phyloP scores from a whole-genome alignment of 1,140 invertebrate species.

The Solenopsis invicta region DNA sequence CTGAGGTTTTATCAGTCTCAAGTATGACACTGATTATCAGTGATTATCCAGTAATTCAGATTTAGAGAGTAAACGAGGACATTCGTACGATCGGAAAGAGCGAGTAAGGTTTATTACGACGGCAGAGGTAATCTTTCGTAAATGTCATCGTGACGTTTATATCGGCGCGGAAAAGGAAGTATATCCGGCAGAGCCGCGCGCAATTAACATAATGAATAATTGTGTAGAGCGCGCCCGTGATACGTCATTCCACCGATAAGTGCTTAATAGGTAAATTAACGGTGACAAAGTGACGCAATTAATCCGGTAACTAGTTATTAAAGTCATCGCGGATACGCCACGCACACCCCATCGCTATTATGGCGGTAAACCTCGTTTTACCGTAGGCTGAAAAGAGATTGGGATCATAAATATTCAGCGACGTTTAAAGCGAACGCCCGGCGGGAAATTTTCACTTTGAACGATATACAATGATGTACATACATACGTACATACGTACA shows the following conservation, averaged over 20 bases:
- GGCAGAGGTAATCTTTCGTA: too few relatives aligned
- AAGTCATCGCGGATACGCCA: conserved; percentile 46
- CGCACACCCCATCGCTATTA: conserved; percentile 41
- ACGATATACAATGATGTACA: conserved; percentile 20
- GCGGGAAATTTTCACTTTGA: conserved; percentile 57
- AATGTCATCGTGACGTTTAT: background rate
- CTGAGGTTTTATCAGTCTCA: too few relatives aligned
- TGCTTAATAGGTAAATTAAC: conserved; percentile 63
- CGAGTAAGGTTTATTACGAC: too few relatives aligned
- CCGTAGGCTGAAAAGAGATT: conserved; percentile 61
- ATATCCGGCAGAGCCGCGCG: conserved; percentile 20
- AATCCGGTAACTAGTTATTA: conserved; percentile 64
- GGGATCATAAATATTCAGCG: conserved; percentile 63
- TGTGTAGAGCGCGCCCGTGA: background rate
- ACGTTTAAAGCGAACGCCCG: conserved; percentile 55
- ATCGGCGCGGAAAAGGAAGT: background rate
- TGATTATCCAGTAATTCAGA: too few relatives aligned
- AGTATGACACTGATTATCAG: too few relatives aligned
- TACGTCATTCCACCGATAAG: conserved; percentile 49
- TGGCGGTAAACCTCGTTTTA: conserved; percentile 58
- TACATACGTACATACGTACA: background rate
- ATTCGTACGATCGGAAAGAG: too few relatives aligned
- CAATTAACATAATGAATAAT: conserved; percentile 63
- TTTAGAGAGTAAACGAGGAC: too few relatives aligned
- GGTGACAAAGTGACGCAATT: conserved; percentile 61